A percentile compares a stretch with the other conserved stretches of the same genome.
Conservation (phyloP, 2,797 vertebrate species). For the Eutrigla gurnardus region DNA sequence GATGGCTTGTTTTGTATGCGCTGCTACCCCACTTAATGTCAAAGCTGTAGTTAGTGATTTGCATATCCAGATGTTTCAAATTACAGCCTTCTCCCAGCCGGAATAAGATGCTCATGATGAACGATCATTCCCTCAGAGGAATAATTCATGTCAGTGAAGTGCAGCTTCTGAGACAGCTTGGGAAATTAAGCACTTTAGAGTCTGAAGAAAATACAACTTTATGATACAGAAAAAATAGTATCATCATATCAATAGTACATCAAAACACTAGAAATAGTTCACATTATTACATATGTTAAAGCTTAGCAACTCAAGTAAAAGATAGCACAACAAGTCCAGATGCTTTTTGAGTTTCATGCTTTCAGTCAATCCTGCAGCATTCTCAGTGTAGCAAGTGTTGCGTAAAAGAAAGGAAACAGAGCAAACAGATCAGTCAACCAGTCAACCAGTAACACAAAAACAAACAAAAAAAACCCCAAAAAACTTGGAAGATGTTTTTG, state of each 20-base stretch:
- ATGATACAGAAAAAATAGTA: conserved; percentile 3
- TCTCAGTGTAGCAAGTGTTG: conserved; percentile 1
- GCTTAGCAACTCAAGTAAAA: too few species aligned
- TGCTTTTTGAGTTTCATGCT: background rate
- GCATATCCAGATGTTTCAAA: conserved; percentile 74
- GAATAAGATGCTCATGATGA: conserved; percentile 69
- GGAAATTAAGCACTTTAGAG: conserved; percentile 32
- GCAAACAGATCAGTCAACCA: conserved; percentile 16
- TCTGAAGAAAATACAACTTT: conserved; percentile 36
- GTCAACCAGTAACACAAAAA: background rate
- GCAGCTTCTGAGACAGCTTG: conserved; percentile 43
- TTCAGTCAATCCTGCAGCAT: conserved; percentile 1
- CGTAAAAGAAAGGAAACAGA: background rate
- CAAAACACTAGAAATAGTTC: background rate
- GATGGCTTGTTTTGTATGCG: conserved; percentile 45
- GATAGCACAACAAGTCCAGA: background rate
- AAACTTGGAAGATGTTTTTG: background rate
- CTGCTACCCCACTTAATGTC: conserved; percentile 64
- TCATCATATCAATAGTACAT: too few species aligned
- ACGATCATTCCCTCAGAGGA: conserved; percentile 58
- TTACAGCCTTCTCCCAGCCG: conserved; percentile 51
- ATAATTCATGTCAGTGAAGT: conserved; percentile 32
- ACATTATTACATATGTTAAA: background rate
- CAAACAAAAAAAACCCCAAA: background rate
- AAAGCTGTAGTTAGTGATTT: conserved; percentile 44